phyloP scores from a whole-genome alignment of 2,888 invertebrate genomes.

The Chorisops tibialis region DNA sequence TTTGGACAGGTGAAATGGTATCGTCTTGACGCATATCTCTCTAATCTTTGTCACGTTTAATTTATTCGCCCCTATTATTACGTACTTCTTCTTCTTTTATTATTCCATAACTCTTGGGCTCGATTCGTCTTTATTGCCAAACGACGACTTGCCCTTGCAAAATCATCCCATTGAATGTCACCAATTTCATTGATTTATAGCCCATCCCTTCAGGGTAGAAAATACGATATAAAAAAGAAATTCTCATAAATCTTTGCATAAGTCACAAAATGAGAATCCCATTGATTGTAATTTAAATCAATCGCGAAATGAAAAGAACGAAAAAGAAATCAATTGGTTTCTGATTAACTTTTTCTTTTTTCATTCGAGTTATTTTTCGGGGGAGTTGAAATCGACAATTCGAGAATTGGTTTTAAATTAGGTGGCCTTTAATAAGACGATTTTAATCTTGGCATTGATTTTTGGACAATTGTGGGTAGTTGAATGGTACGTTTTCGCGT shows the following conservation, averaged over 20 bases:
- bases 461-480: too few relatives aligned
- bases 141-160: too few relatives aligned
- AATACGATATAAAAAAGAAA: background rate
- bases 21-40: too few relatives aligned
- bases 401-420: slow-evolving; percentile 6
- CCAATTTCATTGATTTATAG: slow-evolving; percentile 15
- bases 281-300: slow-evolving; percentile 18
- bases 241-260: slow-evolving; percentile 17
- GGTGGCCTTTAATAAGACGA: too few relatives aligned
- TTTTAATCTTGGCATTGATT: too few relatives aligned
- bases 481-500: too few relatives aligned
- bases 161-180: background rate
- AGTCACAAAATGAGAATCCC: slow-evolving; percentile 13
- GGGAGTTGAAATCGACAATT: background rate
- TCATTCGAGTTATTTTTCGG: background rate
- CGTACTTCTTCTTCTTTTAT: background rate
- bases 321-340: slow-evolving; percentile 4
- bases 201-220: background rate
- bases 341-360: slow-evolving; percentile 1
- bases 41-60: slow-evolving; percentile 5
- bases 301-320: background rate
- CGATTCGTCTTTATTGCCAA: too few relatives aligned
- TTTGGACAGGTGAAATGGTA: too few relatives aligned
- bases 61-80: slow-evolving; percentile 7
- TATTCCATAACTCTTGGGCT: too few relatives aligned